Evolutionary conservation across 1,140 invertebrate genomes (phyloP).

Genomic region (Heliconius nattereri): DNA sequence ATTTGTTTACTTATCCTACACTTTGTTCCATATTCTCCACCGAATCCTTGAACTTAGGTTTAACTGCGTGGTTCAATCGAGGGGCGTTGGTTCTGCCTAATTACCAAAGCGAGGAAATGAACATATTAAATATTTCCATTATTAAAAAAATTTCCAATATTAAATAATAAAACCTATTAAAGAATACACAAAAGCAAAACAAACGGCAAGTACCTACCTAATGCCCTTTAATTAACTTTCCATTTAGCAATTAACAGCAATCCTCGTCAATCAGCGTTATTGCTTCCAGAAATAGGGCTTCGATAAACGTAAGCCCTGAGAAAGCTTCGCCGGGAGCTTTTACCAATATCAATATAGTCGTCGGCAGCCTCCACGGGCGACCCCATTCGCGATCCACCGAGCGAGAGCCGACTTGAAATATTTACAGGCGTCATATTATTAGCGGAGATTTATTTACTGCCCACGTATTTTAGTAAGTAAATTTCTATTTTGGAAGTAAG

Average conservation of each 20-base stretch:
- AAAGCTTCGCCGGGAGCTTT: conserved; percentile 27
- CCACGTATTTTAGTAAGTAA: conserved; percentile 26
- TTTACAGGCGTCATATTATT: conserved; percentile 42
- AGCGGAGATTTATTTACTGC: conserved; percentile 35
- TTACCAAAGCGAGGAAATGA: too few species aligned
- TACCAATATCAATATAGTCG: conserved; percentile 41
- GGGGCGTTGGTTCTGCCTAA: too few species aligned
- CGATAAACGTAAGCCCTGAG: conserved; percentile 28
- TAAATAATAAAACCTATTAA: too few species aligned
- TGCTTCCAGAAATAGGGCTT: conserved; percentile 17
- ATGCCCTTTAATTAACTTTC: neutral
- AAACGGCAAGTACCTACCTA: neutral
- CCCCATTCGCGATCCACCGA: conserved; percentile 32
- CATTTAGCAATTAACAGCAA: conserved; percentile 19
- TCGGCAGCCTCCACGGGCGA: neutral
- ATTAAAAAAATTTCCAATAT: too few species aligned
- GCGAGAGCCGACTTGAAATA: conserved; percentile 35
- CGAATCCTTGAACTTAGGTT: too few species aligned
- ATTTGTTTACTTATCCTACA: neutral
- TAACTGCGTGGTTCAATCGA: too few species aligned
- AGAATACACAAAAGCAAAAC: too few species aligned
- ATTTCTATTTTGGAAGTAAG: conserved; percentile 34
- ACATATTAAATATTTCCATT: too few species aligned
- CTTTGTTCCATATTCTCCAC: too few species aligned
- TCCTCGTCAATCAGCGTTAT: conserved; percentile 18